Evolutionary conservation across 2,888 invertebrate genomes (phyloP).

Genomic region (Campaea margaritaria): DNA sequence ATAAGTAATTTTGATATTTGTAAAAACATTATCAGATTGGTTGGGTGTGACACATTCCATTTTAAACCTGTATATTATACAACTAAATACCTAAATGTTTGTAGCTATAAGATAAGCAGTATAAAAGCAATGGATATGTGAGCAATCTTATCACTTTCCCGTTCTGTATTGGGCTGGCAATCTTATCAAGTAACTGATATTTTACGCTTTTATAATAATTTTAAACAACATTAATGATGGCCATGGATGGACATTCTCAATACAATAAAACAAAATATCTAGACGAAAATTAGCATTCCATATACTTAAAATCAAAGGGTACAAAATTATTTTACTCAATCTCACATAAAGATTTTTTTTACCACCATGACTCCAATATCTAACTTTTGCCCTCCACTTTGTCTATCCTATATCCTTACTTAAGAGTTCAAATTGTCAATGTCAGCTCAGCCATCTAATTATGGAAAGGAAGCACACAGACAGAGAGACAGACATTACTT

Average conservation of each 20-base stretch:
- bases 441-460: no score
- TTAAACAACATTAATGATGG: not conserved
- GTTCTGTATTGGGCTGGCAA: slow-evolving; percentile 40
- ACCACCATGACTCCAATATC: no score
- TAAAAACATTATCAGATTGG: slow-evolving; percentile 1
- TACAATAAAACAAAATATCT: not conserved
- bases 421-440: no score
- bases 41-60: slow-evolving; percentile 23
- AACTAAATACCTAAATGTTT: slow-evolving; percentile 22
- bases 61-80: slow-evolving; percentile 19
- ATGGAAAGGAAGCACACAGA: no score
- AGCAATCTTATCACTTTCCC: slow-evolving; percentile 49
- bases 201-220: slow-evolving; percentile 14
- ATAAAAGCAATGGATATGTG: slow-evolving; percentile 37
- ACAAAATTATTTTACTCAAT: no score
- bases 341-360: no score
- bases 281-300: no score
- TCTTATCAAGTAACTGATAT: slow-evolving; percentile 48
- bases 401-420: no score
- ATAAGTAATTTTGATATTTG: no score
- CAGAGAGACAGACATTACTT: no score
- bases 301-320: no score
- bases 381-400: no score
- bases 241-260: not conserved
- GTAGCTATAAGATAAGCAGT: slow-evolving; percentile 25